A percentile compares a stretch with the other conserved stretches of the same genome.
Conservation (phyloP, 2,888 invertebrate species). For the Eupeodes latifasciatus region DNA sequence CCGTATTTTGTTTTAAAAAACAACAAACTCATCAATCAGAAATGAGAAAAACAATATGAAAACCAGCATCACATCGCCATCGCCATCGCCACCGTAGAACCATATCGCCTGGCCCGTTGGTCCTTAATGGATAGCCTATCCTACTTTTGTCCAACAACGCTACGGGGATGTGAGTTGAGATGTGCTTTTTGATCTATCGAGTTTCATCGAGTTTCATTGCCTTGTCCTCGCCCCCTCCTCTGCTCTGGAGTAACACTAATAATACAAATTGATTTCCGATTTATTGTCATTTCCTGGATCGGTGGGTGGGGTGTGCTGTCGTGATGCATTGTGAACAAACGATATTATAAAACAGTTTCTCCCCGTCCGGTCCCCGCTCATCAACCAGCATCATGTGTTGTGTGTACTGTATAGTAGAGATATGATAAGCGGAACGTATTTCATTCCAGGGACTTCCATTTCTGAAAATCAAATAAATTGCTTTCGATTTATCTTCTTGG, state of each 20-base stretch:
- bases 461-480: constrained; percentile 41
- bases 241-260: constrained; percentile 21
- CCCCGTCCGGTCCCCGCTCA: too few species aligned
- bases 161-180: background rate
- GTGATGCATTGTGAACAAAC: constrained; percentile 35
- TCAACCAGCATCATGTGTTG: constrained; percentile 3
- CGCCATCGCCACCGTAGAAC: too few species aligned
- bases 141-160: too few species aligned
- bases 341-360: constrained; percentile 18
- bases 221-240: background rate
- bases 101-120: too few species aligned
- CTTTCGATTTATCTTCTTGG: constrained; percentile 41
- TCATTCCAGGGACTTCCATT: constrained; percentile 24
- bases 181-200: constrained; percentile 16
- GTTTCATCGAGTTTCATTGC: constrained; percentile 10
- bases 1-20: background rate
- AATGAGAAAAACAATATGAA: constrained; percentile 12
- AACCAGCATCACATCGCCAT: background rate
- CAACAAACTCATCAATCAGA: constrained; percentile 4
- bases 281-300: constrained; percentile 43
- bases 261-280: constrained; percentile 49
- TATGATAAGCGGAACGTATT: constrained; percentile 21
- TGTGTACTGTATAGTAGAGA: background rate
- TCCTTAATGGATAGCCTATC: background rate
- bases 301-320: constrained; percentile 12